Conservation (phyloP, 2,888 invertebrate genomes). For the Monopis laevigella region DNA sequence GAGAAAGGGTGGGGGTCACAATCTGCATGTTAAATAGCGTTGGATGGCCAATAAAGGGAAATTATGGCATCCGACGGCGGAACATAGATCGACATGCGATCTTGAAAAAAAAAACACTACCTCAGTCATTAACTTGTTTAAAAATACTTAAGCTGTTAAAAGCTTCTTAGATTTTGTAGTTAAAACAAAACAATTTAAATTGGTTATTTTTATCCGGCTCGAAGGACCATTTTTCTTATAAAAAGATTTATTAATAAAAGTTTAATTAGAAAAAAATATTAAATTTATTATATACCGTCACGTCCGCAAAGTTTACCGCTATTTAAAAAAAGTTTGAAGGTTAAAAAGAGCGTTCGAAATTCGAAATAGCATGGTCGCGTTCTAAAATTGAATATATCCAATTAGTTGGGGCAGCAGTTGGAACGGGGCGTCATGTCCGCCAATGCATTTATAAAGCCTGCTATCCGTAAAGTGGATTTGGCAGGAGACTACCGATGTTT, state of each 20-base stretch:
- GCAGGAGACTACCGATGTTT: too few relatives aligned
- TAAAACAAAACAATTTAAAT: too few relatives aligned
- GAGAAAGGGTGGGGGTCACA: background rate
- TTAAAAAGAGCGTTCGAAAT: background rate
- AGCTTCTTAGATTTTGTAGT: too few relatives aligned
- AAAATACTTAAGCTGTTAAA: too few relatives aligned
- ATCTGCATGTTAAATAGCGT: slow-evolving; percentile 8
- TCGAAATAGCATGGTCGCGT: slow-evolving; percentile 4
- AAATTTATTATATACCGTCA: too few relatives aligned
- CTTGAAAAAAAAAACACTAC: background rate
- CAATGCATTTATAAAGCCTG: slow-evolving; percentile 2
- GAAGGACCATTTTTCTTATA: background rate
- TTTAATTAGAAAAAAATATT: too few relatives aligned
- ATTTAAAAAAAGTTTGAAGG: background rate
- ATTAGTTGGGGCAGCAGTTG: slow-evolving; percentile 1
- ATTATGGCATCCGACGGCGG: slow-evolving; percentile 2
- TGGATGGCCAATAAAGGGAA: slow-evolving; percentile 5
- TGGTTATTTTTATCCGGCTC: background rate
- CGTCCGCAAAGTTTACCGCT: background rate
- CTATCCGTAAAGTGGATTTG: too few relatives aligned
- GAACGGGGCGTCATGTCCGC: background rate
- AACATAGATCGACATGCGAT: background rate
- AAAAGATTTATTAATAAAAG: background rate
- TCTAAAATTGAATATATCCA: slow-evolving; percentile 10
- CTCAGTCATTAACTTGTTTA: too few relatives aligned